These are phyloP conservation scores for Drosophila lacicola DNA, from an alignment of 2,888 invertebrate genomes.

Conservation along the genomic window DNA sequence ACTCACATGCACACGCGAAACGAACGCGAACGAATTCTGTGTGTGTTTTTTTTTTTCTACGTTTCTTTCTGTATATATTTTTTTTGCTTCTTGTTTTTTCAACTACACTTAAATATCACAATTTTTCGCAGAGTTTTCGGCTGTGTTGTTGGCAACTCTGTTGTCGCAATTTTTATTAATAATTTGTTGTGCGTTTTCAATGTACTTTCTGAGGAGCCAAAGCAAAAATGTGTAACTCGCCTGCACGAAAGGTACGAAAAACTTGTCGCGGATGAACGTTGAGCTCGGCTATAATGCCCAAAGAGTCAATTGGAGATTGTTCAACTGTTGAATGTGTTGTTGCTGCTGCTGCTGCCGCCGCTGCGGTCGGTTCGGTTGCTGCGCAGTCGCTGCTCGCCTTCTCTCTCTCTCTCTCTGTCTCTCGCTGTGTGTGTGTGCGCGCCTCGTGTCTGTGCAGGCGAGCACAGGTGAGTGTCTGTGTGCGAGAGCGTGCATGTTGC, in stretches of 20 bases:
- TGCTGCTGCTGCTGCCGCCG: conserved; percentile 42
- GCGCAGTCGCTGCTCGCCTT: conserved; percentile 41
- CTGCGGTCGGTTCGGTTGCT: conserved; percentile 13
- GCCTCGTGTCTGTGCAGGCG: conserved; percentile 22
- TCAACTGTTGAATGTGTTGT: conserved; percentile 79
- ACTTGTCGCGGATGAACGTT: conserved; percentile 83
- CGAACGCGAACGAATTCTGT: conserved; percentile 64
- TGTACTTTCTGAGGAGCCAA: conserved; percentile 31
- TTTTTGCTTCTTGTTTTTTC: conserved; percentile 20
- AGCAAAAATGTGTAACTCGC: conserved; percentile 63
- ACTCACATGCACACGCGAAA: conserved; percentile 47
- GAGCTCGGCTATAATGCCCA: conserved; percentile 82
- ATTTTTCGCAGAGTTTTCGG: conserved; percentile 1
- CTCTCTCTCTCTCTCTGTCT: neutral
- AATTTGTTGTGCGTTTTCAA: conserved; percentile 29
- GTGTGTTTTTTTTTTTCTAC: conserved; percentile 54
- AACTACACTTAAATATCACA: conserved; percentile 48
- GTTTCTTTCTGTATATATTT: conserved; percentile 37
- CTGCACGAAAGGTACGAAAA: conserved; percentile 82
- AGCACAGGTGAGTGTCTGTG: conserved; percentile 33
- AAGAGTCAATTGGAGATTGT: conserved; percentile 81
- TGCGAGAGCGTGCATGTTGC: conserved; percentile 58
- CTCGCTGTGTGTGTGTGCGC: neutral
- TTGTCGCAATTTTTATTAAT: conserved; percentile 21
- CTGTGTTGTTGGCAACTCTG: conserved; percentile 21